Evolutionary conservation across 2,113 vertebrate species (phyloP).

Genomic region (Procapra przewalskii): DNA sequence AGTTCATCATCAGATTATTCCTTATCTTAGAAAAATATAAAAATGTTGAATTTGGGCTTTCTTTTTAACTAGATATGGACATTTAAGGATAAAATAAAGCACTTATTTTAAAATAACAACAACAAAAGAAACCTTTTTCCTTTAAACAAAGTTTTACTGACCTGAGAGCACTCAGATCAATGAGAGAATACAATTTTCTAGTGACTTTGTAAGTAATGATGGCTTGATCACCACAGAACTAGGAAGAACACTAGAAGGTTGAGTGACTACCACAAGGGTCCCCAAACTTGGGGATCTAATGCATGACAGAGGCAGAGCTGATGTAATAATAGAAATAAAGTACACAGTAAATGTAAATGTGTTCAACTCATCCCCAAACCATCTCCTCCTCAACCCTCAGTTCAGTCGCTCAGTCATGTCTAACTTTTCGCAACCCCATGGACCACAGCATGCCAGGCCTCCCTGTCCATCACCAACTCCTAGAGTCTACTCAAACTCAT

Average conservation of each 20-base stretch:
- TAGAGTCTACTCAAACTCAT: not conserved
- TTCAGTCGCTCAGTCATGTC: not conserved
- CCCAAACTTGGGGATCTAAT: not conserved
- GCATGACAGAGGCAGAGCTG: not conserved
- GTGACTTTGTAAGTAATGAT: not conserved
- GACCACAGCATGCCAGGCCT: not conserved
- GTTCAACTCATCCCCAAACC: not conserved
- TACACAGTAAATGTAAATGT: not conserved
- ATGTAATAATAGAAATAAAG: not conserved
- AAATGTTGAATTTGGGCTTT: not conserved
- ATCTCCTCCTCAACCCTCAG: not conserved
- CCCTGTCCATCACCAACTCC: not conserved
- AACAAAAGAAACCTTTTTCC: not conserved
- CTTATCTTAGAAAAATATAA: not conserved
- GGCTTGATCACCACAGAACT: not conserved
- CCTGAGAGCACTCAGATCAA: not conserved
- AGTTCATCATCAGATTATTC: not conserved
- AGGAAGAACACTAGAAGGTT: not conserved
- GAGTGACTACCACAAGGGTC: not conserved
- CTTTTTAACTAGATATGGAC: not conserved
- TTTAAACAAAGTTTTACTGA: not conserved
- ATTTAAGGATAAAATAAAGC: not conserved
- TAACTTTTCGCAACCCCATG: fast-evolving
- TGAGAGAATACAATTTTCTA: not conserved
- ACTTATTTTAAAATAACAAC: not conserved